Conservation (phyloP, 2,888 invertebrate genomes). For the Onthophagus sagittarius region DNA sequence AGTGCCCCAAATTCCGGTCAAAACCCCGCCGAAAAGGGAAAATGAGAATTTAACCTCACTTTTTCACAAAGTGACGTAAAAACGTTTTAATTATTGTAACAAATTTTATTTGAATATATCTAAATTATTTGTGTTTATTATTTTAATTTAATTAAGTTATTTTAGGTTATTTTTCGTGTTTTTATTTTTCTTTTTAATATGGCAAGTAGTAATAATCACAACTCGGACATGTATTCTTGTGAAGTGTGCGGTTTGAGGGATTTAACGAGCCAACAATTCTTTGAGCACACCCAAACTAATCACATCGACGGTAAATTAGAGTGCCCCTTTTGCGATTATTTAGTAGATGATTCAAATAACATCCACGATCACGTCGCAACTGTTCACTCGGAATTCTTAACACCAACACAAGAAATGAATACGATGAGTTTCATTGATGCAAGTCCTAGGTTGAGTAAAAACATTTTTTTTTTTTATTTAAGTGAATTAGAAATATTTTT, state of each 20-base stretch:
- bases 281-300: conserved; percentile 71
- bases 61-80: no score
- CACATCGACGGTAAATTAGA: conserved; percentile 75
- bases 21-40: no score
- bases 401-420: conserved; percentile 68
- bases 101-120: no score
- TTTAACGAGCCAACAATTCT: conserved; percentile 73
- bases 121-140: no score
- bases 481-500: background rate
- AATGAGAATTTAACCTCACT: no score
- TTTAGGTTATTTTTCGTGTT: background rate
- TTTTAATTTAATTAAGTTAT: no score
- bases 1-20: no score
- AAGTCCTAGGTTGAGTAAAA: conserved; percentile 37
- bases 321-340: conserved; percentile 80
- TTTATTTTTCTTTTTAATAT: conserved; percentile 32
- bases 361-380: conserved; percentile 77
- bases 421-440: conserved; percentile 68
- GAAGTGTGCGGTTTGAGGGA: conserved; percentile 84
- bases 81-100: no score
- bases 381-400: conserved; percentile 78
- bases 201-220: conserved; percentile 55
- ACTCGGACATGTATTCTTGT: conserved; percentile 63
- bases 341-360: conserved; percentile 68
- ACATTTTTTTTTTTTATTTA: background rate